Conservation (phyloP, 2,888 invertebrate species). For the Volucella inflata region DNA sequence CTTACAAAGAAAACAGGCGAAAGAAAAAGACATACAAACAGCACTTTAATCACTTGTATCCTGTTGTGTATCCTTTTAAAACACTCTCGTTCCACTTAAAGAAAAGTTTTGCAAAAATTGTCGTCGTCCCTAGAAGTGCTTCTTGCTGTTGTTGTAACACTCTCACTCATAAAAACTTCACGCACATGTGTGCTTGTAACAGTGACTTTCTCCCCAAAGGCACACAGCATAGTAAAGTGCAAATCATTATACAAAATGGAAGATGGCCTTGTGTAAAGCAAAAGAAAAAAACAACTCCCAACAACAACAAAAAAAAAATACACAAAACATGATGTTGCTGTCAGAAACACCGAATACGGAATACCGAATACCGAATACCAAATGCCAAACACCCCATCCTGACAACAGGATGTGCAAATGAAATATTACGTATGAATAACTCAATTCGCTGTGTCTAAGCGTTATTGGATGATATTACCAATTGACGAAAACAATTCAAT, state of each 20-base stretch:
- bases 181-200: background rate
- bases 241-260: conserved; percentile 60
- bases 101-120: conserved; percentile 17
- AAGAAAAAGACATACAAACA: conserved; percentile 6
- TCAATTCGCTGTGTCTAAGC: conserved; percentile 55
- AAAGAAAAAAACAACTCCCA: conserved; percentile 16
- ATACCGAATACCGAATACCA: too few relatives aligned
- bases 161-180: background rate
- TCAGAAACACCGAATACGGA: too few relatives aligned
- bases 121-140: conserved; percentile 10
- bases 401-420: conserved; percentile 39
- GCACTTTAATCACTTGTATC: conserved; percentile 22
- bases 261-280: conserved; percentile 3
- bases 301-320: background rate
- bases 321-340: too few relatives aligned
- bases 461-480: conserved; percentile 57
- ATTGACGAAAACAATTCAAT: conserved; percentile 57
- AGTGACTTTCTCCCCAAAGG: background rate
- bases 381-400: background rate
- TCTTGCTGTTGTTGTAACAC: conserved; percentile 21
- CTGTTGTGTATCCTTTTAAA: conserved; percentile 24
- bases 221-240: conserved; percentile 22
- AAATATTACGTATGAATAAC: conserved; percentile 41
- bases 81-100: conserved; percentile 12
- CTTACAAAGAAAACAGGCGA: background rate